Base-by-base conservation (phyloP, 2,888 invertebrate species). In the Calameuta filiformis region DNA sequence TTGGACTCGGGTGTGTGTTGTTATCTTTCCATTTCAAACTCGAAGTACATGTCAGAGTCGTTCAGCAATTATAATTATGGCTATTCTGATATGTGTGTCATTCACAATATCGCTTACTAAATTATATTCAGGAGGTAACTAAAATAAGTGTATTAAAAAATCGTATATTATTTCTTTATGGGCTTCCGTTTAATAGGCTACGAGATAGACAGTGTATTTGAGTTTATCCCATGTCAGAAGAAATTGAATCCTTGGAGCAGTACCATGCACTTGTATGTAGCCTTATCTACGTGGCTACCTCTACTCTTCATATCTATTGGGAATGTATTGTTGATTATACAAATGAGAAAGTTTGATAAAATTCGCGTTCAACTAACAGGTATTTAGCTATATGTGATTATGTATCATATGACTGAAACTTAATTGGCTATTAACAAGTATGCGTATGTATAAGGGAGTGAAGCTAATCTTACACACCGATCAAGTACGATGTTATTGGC, bases 171-270 rank as follows among this genome's bases (percentile, higher is more conserved):
- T 71, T 30, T 56, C 15, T 56, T 23, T 23, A 56, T 23, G 9
- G 23, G 6, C 23, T 56, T 40, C 23, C 23, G 2, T 23, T 31
- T 71, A 30, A 12, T 71, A 91, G 91, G 91, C n/a, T 91, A 91
- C 77, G 91, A 91, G 79, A 89, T 89, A 12, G 91, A 91, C 79
- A 91, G 91, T 80, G 89, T 90, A 9, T 91, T 90, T 78, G 91
- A 90, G 76, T 91, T 89, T 77, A 80, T 85, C 34, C 88, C 90
- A 4, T 91, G 91, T 75, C 85, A 87, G 56, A 87, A 88, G 33
- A 85, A 89, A 33, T 83, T 84, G 73, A 87, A 85, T 75, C 90
- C 89, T 40, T 88, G 89, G 85, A 90, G 89, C 31, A 87, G 86
- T 76, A 86, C 88, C 0, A 87, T 89, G 87, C 90, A 90, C 76